Conservation (phyloP, 2,888 invertebrate genomes). For the Tipula unca region DNA sequence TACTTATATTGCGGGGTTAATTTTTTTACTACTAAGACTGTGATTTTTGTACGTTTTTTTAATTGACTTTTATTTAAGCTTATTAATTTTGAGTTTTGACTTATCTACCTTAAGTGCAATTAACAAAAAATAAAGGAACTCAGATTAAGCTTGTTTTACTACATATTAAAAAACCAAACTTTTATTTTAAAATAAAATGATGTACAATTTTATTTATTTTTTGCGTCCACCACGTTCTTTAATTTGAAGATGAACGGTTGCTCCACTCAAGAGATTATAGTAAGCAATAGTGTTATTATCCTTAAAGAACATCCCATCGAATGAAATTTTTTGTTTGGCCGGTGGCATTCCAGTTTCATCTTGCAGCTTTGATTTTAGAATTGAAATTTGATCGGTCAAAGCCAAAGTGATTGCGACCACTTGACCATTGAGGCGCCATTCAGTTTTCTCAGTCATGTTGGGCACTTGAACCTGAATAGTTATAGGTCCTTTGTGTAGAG, state of each 20-base stretch:
- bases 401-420: constrained; percentile 68
- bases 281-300: constrained; percentile 91
- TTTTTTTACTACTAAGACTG: not conserved
- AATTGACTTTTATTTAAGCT: not conserved
- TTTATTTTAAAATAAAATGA: not conserved
- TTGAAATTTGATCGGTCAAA: constrained; percentile 68
- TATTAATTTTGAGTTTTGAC: not conserved
- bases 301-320: constrained; percentile 96
- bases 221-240: constrained; percentile 98
- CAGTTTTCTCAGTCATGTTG: constrained; percentile 74
- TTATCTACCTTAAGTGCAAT: constrained; percentile 9
- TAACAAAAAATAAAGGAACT: not conserved
- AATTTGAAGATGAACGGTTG: constrained; percentile 77
- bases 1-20: not conserved
- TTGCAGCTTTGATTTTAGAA: constrained; percentile 78
- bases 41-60: not conserved
- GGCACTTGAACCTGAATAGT: constrained; percentile 78
- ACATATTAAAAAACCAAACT: not conserved
- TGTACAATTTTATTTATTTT: constrained; percentile 53
- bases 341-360: constrained; percentile 86
- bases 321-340: constrained; percentile 93
- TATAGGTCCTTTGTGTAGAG: constrained; percentile 64
- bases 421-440: constrained; percentile 94
- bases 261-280: constrained; percentile 86
- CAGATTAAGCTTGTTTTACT: not conserved